These are phyloP conservation scores for Lepidurus apus DNA, from an alignment of 1,140 invertebrate species.

Conservation along the genomic window DNA sequence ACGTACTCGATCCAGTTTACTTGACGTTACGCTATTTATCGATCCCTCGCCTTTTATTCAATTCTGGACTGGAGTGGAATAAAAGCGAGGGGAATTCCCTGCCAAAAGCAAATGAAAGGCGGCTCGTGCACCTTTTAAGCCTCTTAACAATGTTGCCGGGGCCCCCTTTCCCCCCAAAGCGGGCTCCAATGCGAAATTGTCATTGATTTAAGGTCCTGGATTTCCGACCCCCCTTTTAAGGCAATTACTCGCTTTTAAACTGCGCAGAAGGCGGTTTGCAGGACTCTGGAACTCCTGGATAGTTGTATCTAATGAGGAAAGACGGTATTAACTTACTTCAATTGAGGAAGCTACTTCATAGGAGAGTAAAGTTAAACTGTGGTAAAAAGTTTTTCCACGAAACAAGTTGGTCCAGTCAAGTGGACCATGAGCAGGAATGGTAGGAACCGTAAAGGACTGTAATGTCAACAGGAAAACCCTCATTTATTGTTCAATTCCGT, in stretches of 20 bases:
- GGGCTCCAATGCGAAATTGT: neutral
- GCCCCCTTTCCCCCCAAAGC: neutral
- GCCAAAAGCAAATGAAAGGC: neutral
- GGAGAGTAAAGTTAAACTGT: neutral
- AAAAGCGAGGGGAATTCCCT: neutral
- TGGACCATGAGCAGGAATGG: neutral
- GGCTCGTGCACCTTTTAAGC: neutral
- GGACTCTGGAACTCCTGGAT: too few species aligned
- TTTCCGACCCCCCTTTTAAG: too few species aligned
- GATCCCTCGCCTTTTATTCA: slow-evolving; percentile 24
- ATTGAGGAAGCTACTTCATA: neutral
- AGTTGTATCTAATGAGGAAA: neutral
- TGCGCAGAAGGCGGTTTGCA: too few species aligned
- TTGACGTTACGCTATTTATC: slow-evolving; percentile 25
- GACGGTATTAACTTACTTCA: slow-evolving; percentile 10
- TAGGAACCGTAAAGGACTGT: neutral
- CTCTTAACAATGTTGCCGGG: neutral
- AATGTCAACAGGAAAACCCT: neutral
- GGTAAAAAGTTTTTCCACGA: neutral
- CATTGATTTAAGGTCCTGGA: neutral
- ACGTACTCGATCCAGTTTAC: neutral
- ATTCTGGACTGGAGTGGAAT: neutral
- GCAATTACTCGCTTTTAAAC: too few species aligned
- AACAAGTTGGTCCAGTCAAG: neutral
- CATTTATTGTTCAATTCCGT: slow-evolving; percentile 8